A percentile compares a stretch with the other conserved stretches of the same genome.
Evolutionary conservation across 2,888 invertebrate species (phyloP).

Genomic region (Desoria tigrina): DNA sequence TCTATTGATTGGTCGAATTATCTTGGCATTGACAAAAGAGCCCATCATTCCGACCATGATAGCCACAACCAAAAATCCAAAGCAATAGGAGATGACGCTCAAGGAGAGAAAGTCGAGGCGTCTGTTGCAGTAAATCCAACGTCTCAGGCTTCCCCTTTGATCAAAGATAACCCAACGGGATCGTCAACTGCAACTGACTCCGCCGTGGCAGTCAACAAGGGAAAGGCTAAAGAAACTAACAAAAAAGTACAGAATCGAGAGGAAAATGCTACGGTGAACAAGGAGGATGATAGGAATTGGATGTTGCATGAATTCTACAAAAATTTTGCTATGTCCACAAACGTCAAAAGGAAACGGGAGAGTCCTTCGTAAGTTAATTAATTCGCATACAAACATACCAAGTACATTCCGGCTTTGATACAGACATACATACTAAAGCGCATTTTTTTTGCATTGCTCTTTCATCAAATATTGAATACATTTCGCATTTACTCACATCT

Average conservation of each 20-base stretch:
- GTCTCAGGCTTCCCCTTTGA: no score
- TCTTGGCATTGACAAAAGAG: conserved; percentile 77
- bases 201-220: not conserved
- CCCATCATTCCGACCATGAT: not conserved
- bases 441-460: no score
- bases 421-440: not conserved
- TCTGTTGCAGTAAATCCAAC: no score
- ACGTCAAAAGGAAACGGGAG: conserved; percentile 49
- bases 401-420: not conserved
- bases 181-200: no score
- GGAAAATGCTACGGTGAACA: conserved; percentile 62
- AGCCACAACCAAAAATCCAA: not conserved
- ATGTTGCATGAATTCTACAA: conserved; percentile 64
- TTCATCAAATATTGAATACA: no score
- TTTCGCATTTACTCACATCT: no score
- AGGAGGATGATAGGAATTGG: conserved; percentile 57
- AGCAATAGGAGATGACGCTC: not conserved
- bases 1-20: conserved; percentile 85
- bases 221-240: conserved; percentile 26
- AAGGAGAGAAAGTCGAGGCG: not conserved
- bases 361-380: conserved; percentile 23
- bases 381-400: conserved; percentile 2
- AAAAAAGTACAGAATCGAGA: conserved; percentile 54
- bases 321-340: conserved; percentile 54
- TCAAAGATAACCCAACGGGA: no score